Base-by-base conservation (phyloP, 2,797 vertebrate genomes). In the Gambusia yucatana region DNA sequence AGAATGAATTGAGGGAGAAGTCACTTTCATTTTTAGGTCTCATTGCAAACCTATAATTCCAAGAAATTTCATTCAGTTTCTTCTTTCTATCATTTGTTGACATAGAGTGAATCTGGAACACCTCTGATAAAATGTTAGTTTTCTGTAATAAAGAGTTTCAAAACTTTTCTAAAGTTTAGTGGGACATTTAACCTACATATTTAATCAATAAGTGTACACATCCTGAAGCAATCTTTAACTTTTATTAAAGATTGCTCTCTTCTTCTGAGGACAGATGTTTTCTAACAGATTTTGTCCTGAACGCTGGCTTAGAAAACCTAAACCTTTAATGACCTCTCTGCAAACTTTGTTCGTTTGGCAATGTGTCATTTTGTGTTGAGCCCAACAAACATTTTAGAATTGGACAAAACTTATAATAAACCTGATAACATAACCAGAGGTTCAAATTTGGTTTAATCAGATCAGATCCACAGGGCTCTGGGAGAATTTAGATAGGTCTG, bases 11-110 rank as follows among this genome's bases (percentile, higher is more conserved):
- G 28, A 50, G 22, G 48, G 69, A 73, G 4, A 6, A 76, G n/a
- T 76, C 75, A 73, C 76, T 90, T 82, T 86, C 52, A 79, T 72
- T 81, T 44, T 79, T 6, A 25, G 22, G 22, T 14, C 47, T 55
- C 41, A 5, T 55, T 5, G n/a, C 6, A 55, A 16, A 25, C 2
- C 0, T 3, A 36, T 44, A 36, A 47, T 57, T 8, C n/a, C 39
- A 14, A 76, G 36, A 59, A 28, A 61, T 76, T 33, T 6, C 1
- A 17, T 22, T 65, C 30, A 5, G 17, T 57, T 69, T 1, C 33
- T 11, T 3, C 3, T 14, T 59, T 41, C 30, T 39, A 4, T 67
- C 33, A 3, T 39, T 22, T 67, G 61, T 20, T 3, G 3, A 36
- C 16, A 65, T 10, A 20, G 20, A 67, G 36, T 67, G 20, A 11